Percentiles rank a stretch among this genome's conserved stretches.
These are phyloP conservation scores for Drosophila nannoptera DNA, from an alignment of 1,140 invertebrate species.

Conservation along the genomic window DNA sequence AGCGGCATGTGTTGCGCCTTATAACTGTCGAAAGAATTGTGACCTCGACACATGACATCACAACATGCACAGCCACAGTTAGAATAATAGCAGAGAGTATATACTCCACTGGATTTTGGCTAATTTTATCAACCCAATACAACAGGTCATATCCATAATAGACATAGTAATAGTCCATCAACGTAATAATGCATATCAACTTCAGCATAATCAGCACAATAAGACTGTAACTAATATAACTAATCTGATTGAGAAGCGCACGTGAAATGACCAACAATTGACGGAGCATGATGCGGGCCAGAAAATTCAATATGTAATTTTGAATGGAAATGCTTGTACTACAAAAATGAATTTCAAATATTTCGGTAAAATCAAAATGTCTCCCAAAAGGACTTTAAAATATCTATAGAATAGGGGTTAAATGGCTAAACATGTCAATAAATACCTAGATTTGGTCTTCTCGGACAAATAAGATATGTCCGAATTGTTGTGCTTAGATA, in stretches of 20 bases:
- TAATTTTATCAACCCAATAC: conserved; percentile 46
- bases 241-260: conserved; percentile 2
- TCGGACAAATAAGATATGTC: too few species aligned
- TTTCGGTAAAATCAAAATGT: background rate
- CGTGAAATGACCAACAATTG: conserved; percentile 7
- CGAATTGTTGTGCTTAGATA: too few species aligned
- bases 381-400: background rate
- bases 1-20: conserved; percentile 24
- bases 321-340: conserved; percentile 13
- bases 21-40: conserved; percentile 29
- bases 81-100: conserved; percentile 38
- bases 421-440: too few species aligned
- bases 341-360: conserved; percentile 13
- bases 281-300: conserved; percentile 23
- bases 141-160: conserved; percentile 43
- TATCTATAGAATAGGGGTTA: background rate
- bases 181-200: conserved; percentile 26
- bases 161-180: conserved; percentile 44
- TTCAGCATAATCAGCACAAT: conserved; percentile 40
- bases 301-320: conserved; percentile 24
- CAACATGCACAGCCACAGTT: conserved; percentile 20
- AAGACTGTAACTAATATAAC: conserved; percentile 30
- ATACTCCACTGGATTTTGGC: conserved; percentile 23
- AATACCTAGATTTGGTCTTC: too few species aligned
- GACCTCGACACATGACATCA: conserved; percentile 43